Conservation (phyloP, 2,888 invertebrate species). For the Heliconius aoede region DNA sequence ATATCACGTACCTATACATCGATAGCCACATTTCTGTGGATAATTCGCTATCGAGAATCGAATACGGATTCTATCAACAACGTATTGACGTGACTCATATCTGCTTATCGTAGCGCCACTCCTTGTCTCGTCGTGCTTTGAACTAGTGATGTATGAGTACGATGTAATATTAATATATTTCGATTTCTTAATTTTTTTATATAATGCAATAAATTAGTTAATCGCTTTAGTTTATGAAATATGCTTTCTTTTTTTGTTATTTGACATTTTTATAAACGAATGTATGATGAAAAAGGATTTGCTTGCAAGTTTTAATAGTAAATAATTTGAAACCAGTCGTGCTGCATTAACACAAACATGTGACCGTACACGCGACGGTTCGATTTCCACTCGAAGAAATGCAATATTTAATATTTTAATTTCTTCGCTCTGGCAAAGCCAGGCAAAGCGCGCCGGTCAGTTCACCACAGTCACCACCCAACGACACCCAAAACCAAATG, state of each 20-base stretch:
- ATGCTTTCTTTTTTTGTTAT: not conserved
- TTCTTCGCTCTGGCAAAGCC: too few relatives aligned
- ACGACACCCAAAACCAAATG: too few relatives aligned
- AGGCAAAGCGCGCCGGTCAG: too few relatives aligned
- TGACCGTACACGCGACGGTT: not conserved
- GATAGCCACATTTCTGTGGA: conserved; percentile 47
- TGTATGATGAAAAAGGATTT: not conserved
- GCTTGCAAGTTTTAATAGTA: not conserved
- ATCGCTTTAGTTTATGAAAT: not conserved
- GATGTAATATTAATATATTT: conserved; percentile 9
- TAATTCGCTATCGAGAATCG: conserved; percentile 42
- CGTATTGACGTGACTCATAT: conserved; percentile 49
- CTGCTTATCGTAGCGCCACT: conserved; percentile 64
- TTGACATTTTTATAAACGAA: not conserved
- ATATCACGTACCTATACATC: conserved; percentile 39
- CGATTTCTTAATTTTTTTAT: not conserved
- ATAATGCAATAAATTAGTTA: too few relatives aligned
- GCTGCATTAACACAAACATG: too few relatives aligned
- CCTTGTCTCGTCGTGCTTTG: conserved; percentile 60
- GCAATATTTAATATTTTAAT: too few relatives aligned
- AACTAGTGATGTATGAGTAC: conserved; percentile 42
- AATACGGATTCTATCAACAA: conserved; percentile 42
- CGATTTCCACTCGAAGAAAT: not conserved
- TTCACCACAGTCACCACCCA: too few relatives aligned
- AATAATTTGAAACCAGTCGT: too few relatives aligned